Evolutionary conservation across 2,888 invertebrate genomes (phyloP), one percentile per base, ranked within the genome.

Genomic region (Ectemnius continuus): DNA sequence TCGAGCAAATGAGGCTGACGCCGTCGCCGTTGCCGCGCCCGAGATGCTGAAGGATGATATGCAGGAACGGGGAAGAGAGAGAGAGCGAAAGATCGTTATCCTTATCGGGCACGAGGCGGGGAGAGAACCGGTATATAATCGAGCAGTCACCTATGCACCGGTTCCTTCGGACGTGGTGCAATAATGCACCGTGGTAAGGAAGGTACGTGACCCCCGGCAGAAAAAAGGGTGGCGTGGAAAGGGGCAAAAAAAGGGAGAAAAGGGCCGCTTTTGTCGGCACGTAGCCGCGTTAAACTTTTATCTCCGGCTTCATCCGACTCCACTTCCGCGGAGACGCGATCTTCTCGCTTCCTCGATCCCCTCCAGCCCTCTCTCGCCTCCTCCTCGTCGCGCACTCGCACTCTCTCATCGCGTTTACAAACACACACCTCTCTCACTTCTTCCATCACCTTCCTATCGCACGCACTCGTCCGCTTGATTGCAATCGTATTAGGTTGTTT

Each of bases 101-200:
- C 71, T 52, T 28, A 52, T 61, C 66, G 47, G 48, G 69, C 57
- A 48, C 45, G 61, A 46, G 66, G 70, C 60, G 64, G 47, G 73
- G 52, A 74, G 73, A 81, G 11, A 81, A 81, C 81, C 81, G 81
- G 81, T 81, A 81, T 73, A 72, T 81, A 81, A 81, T 81, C 74
- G 81, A 78, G 78, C 78, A 67, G 81, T 81, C 81, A 76, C 81
- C 78, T 76, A 74, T 76, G 81, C 81, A 75, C 81, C 80, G 80
- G 74, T 81, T 81, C 72, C 64, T 66, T 66, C 64, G 56, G 73
- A 78, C 70, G 70, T 71, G 78, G 72, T 28, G 81, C 80, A 78
- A 78, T 81, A 81, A 78, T 70, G 78, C 75, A 62, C 61, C 70
- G 70, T 16, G 75, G 64, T 68, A 78, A 78, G 73, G 63, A 72